Evolutionary conservation across 2,113 vertebrate species (phyloP), one percentile per base, ranked within the genome.

Genomic region (Cyanocitta stelleri): DNA sequence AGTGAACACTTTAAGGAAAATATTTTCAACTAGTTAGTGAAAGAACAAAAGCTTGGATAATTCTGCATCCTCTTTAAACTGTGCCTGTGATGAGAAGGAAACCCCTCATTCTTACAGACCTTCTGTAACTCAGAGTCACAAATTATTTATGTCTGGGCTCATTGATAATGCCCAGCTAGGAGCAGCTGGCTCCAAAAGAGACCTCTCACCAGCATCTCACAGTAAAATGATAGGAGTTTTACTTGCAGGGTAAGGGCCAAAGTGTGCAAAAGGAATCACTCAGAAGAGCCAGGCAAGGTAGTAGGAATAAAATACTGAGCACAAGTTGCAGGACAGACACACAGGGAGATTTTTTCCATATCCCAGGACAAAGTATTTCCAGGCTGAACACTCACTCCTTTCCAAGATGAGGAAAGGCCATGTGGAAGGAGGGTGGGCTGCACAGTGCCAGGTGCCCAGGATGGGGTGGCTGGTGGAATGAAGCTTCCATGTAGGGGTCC

Each of bases 201-300:
- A 68, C 86, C 26, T 93, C 68, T 92, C 82, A 67, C n/a, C 52
- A 82, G 48, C 75, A 69, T 63, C 69, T 90, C 88, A 73, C 59
- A 37, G 48, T n/a, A 61, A 90, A 72, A 30, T 26, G 49, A 43
- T 37, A 33, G 6, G 17, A 24, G 20, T 39, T 79, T 63, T 71
- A 27, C 84, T 87, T 81, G 54, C 18, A 82, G 56, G 71, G 49
- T 74, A 62, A 92, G 64, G 24, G 35, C 35, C 2, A 1, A 89
- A 59, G 26, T 4, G 1, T 33, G 69, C 62, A 32, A 72, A 79
- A 74, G 35, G 21, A 72, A 21, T 85, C 44, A 7, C 56, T 76
- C 4, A 0, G 46, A 77, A 62, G n/a, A 75, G 44, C 46, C 22
- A 3, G 61, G 8, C 13, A 43, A 55, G 15, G 21, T 59, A 54